Evolutionary conservation across 2,797 vertebrate species (phyloP).

Genomic region (Manis pentadactyla): DNA sequence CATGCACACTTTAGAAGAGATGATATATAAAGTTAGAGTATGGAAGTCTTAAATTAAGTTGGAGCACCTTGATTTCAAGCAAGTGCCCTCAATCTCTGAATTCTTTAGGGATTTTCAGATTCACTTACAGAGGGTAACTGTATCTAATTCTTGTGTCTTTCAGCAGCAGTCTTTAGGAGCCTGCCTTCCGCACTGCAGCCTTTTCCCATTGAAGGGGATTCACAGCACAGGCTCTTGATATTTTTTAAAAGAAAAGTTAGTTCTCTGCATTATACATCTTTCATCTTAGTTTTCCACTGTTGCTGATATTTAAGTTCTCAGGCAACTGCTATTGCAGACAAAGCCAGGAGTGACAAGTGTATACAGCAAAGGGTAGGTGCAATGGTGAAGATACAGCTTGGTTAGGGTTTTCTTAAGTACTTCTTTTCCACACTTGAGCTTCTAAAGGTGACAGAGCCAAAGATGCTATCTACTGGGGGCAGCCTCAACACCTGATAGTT

Average conservation of each 20-base stretch:
- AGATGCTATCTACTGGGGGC: constrained; percentile 59
- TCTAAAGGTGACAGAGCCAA: constrained; percentile 70
- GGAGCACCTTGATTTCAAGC: constrained; percentile 80
- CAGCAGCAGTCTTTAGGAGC: constrained; percentile 65
- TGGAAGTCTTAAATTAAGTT: constrained; percentile 75
- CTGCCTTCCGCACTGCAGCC: constrained; percentile 66
- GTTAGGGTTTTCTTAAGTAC: constrained; percentile 60
- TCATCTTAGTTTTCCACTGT: constrained; percentile 73
- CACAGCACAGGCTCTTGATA: constrained; percentile 53
- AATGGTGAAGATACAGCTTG: constrained; percentile 70
- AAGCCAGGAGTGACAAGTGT: constrained; percentile 67
- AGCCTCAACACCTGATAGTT: constrained; percentile 52
- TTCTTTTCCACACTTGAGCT: constrained; percentile 66
- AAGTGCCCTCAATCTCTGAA: constrained; percentile 75
- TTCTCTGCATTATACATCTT: constrained; percentile 57
- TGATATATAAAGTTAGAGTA: constrained; percentile 65
- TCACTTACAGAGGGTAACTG: constrained; percentile 68
- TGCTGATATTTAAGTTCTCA: constrained; percentile 71
- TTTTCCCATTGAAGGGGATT: constrained; percentile 63
- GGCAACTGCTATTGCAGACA: constrained; percentile 68
- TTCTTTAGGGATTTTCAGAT: constrained; percentile 65
- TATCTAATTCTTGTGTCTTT: constrained; percentile 59
- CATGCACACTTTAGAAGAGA: constrained; percentile 63
- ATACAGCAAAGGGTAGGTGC: constrained; percentile 71
- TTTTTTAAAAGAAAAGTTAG: constrained; percentile 64